Conservation (phyloP, 1,140 invertebrate species). For the Pseudomyrmex dendroicus region DNA sequence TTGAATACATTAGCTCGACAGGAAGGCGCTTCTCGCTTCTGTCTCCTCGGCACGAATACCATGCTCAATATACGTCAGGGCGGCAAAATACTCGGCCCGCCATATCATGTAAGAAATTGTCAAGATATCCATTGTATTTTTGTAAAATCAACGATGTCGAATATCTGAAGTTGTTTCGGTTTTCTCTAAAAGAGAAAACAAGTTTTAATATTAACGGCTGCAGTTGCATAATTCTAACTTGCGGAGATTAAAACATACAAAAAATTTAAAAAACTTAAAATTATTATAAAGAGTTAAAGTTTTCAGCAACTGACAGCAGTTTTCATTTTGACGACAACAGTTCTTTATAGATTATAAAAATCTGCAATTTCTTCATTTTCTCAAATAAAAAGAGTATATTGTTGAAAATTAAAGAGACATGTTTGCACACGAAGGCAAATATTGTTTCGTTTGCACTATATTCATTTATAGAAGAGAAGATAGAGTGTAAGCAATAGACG, state of each 20-base stretch:
- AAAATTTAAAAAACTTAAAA: too few species aligned
- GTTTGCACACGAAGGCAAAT: slow-evolving; percentile 58
- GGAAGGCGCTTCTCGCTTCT: slow-evolving; percentile 57
- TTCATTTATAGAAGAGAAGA: slow-evolving; percentile 61
- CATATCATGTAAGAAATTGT: slow-evolving; percentile 32
- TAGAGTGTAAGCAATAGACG: slow-evolving; percentile 59
- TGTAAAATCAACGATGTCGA: neutral
- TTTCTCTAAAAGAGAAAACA: neutral
- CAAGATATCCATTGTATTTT: slow-evolving; percentile 31
- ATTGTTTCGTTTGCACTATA: slow-evolving; percentile 70
- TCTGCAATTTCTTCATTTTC: too few species aligned
- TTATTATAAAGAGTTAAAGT: too few species aligned
- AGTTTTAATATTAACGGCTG: too few species aligned
- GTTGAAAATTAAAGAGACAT: slow-evolving; percentile 58
- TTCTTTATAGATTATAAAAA: too few species aligned
- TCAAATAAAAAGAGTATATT: slow-evolving; percentile 40
- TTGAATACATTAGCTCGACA: slow-evolving; percentile 83
- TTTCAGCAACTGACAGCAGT: too few species aligned
- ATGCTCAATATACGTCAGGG: slow-evolving; percentile 54
- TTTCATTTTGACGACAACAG: too few species aligned
- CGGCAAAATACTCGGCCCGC: slow-evolving; percentile 26
- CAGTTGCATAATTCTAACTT: too few species aligned
- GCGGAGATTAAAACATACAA: too few species aligned
- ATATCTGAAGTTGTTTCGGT: neutral
- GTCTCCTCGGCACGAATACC: slow-evolving; percentile 48